phyloP scores from a whole-genome alignment of 2,797 vertebrate genomes.

The Clamator glandarius region DNA sequence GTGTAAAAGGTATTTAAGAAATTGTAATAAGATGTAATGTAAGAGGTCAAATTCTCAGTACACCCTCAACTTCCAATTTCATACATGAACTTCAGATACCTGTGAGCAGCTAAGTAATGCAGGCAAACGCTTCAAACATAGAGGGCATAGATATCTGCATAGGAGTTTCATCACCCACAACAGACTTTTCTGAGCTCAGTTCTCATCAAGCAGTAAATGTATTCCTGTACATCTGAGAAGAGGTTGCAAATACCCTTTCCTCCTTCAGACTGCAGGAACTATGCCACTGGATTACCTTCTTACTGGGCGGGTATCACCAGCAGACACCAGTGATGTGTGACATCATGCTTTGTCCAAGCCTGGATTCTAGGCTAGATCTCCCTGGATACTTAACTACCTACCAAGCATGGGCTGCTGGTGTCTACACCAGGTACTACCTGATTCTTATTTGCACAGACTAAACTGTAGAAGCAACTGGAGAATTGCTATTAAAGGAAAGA shows the following conservation, averaged over 20 bases:
- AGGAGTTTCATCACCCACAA: neutral
- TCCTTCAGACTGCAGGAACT: neutral
- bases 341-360: neutral
- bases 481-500: neutral
- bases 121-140: neutral
- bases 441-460: accelerated
- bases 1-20: neutral
- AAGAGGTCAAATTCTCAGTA: neutral
- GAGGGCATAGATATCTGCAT: neutral
- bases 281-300: neutral
- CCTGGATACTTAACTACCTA: too few relatives aligned
- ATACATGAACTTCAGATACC: neutral
- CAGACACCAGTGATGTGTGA: neutral
- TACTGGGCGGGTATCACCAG: neutral
- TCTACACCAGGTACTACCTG: neutral
- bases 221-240: neutral
- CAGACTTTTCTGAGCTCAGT: neutral
- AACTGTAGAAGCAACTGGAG: neutral
- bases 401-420: neutral
- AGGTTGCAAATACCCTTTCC: neutral
- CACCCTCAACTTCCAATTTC: neutral
- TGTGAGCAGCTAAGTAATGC: neutral
- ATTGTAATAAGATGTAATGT: neutral
- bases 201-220: neutral
- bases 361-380: neutral